Evolutionary conservation across 2,888 invertebrate genomes (phyloP), one percentile per base, ranked within the genome.

Genomic region (Ischnura elegans): DNA sequence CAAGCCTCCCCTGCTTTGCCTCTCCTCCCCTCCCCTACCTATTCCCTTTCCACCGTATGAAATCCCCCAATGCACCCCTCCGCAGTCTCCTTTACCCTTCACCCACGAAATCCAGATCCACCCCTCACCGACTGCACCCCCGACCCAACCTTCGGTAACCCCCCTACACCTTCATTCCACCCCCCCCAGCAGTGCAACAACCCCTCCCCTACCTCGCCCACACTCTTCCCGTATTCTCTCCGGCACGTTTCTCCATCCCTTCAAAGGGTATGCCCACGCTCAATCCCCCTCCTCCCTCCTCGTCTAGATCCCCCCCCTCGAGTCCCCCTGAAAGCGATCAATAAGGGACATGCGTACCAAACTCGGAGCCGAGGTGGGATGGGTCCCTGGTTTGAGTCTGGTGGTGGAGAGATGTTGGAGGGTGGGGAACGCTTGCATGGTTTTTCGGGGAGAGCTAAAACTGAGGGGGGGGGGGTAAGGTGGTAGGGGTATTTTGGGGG

Each of bases 331-430:
- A 51, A 55, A 42, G 25, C 66, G 90, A 90, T 90, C 90, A 55
- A 90, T 90, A 90, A 10, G 45, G 90, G 61, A 55, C 90, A 90
- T 90, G 90, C 90, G 90, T 90, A 90, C 87, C 51, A 51, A 86
- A 86, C 45, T 46, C 86, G 8, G 86, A 45, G n/a, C 86, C 86
- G 45, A 19, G 86, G 86, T 86, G 86, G 46, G 86, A 86, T 86
- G 46, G 86, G 86, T 1, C 25, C 19, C 51, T 16, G 86, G 85
- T 1, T 42, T 2, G 0, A 43, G 86, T 21, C 10, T 3, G 45
- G 21, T 13, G 86, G 21, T 45, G 21, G 45, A 46, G 2, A 0
- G 86, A 46, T 10, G 51, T 51, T 51, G 46, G 45, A 25, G 86
- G n/a, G 43, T 51, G n/a, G 45, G 13, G 45, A 21, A n/a, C 76